Evolutionary conservation across 2,113 vertebrate genomes (phyloP).

Genomic region (Callopanchax toddi): DNA sequence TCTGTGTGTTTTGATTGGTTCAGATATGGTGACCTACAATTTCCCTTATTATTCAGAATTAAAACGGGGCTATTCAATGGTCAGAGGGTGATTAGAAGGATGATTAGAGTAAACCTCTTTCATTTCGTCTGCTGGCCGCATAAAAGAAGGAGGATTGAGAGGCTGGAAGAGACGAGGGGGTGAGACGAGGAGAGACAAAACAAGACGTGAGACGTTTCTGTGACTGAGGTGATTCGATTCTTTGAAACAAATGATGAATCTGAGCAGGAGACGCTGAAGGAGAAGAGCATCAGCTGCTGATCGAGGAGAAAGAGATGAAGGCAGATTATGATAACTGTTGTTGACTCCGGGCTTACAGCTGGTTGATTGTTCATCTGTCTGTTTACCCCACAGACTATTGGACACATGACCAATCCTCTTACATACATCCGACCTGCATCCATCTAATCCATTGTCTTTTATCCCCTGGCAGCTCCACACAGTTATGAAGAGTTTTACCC

Average conservation of each 20-base stretch:
- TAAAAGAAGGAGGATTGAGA: not conserved
- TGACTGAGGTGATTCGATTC: not conserved
- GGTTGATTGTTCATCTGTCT: slow-evolving; percentile 64
- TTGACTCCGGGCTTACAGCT: slow-evolving; percentile 57
- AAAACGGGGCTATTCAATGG: slow-evolving; percentile 37
- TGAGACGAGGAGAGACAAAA: not conserved
- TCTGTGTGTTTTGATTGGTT: slow-evolving; percentile 12
- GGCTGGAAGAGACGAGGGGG: slow-evolving; percentile 16
- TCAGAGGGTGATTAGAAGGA: slow-evolving; percentile 50
- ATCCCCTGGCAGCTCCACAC: slow-evolving; percentile 18
- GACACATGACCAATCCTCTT: slow-evolving; percentile 66
- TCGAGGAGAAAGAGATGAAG: slow-evolving; percentile 26
- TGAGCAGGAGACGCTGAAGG: not conserved
- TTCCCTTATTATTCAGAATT: slow-evolving; percentile 30
- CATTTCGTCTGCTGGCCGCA: slow-evolving; percentile 22
- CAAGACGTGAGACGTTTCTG: not conserved
- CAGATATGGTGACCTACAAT: slow-evolving; percentile 58
- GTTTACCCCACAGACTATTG: slow-evolving; percentile 45
- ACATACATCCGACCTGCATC: slow-evolving; percentile 43
- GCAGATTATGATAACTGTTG: slow-evolving; percentile 57
- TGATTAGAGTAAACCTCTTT: slow-evolving; percentile 59
- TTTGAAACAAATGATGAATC: not conserved
- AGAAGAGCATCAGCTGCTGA: not conserved
- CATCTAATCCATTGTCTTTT: slow-evolving; percentile 49
- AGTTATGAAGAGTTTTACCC: slow-evolving; percentile 1